phyloP scores from a whole-genome alignment of 35 echinoderm and acorn worm genomes.

The Heliocidaris erythrogramma region DNA sequence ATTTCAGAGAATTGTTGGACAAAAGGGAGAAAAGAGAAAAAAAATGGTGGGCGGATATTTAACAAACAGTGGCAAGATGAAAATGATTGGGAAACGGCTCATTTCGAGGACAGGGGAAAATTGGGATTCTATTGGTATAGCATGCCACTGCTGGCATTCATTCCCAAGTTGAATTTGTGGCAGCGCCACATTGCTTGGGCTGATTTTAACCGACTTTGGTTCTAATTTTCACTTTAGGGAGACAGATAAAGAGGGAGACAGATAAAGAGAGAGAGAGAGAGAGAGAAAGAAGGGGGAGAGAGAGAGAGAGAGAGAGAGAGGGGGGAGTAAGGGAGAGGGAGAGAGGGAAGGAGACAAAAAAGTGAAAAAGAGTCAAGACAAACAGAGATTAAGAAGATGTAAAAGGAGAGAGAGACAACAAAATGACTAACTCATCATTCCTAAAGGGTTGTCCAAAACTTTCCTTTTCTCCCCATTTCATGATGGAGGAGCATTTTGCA shows the following conservation, averaged over 20 bases:
- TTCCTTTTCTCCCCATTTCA: not conserved
- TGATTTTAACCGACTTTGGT: not conserved
- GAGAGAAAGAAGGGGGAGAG: not conserved
- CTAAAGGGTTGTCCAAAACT: not conserved
- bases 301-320: too few relatives aligned
- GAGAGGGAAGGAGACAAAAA: not conserved
- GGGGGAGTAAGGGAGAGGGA: not conserved
- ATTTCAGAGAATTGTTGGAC: not conserved
- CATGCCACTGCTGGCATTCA: conserved; percentile 14
- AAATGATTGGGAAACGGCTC: conserved; percentile 42
- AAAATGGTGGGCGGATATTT: not conserved
- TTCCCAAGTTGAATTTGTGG: conserved; percentile 8
- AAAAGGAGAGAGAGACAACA: not conserved
- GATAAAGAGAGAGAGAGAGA: not conserved
- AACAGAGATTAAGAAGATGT: too few relatives aligned
- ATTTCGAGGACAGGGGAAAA: conserved; percentile 27
- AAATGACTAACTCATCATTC: too few relatives aligned
- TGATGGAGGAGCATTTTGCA: not conserved
- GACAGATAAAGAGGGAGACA: not conserved
- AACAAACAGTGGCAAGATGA: conserved; percentile 7
- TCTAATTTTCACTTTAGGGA: not conserved
- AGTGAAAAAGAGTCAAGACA: not conserved
- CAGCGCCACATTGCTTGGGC: not conserved
- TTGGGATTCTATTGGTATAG: conserved; percentile 8
- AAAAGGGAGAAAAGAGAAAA: not conserved